Base-by-base conservation (phyloP, 1,140 invertebrate genomes). In the Hirudo medicinalis region DNA sequence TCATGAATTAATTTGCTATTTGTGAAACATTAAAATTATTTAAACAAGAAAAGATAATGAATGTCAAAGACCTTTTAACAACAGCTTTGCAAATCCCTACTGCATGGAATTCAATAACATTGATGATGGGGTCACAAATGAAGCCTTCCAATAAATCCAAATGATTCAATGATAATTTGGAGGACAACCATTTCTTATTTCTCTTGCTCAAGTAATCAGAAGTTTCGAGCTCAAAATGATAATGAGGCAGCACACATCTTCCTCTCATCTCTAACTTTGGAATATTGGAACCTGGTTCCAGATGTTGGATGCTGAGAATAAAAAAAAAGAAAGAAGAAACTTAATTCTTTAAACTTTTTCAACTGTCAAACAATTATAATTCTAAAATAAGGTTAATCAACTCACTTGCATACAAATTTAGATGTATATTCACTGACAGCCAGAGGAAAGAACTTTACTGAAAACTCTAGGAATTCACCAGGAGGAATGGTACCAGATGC, bases 211-310 rank as follows among this genome's bases (percentile, higher is more conserved):
- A 75, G 68, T 83, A 83, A 74, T 82, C 81, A 0, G 80, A 82
- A 71, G 82, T 79, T 67, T 78, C 78, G 32, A 83, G 74, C 63
- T 83, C 82, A 78, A 83, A 82, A 73, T 83, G 82, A 72, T 81
- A 83, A 72, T 80, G 82, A 0, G 82, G 82, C 77, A 82, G 78
- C 54, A 82, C 68, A 69, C 80, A 80, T 54, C 78, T 76, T 0
- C 78, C 81, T 67, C 77, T 79, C 25, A 83, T 27, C 17, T 76
- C 75, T 49, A 83, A 74, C 25, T 78, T 78, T 57, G 80, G 81
- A 9, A 78, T 79, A 54, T 78, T 76, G 15, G 76, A 73, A 19
- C 73, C 75, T 55, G 77, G 77, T 67, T 80, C 78, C 43, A 82
- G 75, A 74, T 80, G 79, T 11, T 79, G 75, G 57, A 82, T 78